These are phyloP conservation scores for Ophion obscuratus DNA, from an alignment of 2,888 invertebrate species.

Conservation along the genomic window DNA sequence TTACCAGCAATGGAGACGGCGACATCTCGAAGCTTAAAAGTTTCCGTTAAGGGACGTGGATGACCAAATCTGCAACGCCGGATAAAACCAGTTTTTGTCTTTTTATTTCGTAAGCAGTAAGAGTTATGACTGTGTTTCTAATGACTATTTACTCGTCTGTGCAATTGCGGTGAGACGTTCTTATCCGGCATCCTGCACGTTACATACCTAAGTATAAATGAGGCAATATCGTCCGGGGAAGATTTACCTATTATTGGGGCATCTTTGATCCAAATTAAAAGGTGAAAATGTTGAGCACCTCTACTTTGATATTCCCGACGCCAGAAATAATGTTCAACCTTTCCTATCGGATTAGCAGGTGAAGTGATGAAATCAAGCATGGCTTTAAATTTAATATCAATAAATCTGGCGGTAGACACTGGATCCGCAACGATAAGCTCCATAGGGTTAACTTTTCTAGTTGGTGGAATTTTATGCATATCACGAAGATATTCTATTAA, in stretches of 20 bases:
- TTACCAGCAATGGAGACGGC: constrained; percentile 72
- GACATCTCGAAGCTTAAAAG: constrained; percentile 69
- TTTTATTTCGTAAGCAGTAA: constrained; percentile 21
- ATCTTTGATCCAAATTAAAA: constrained; percentile 54
- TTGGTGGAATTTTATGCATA: constrained; percentile 64
- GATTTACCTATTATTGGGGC: constrained; percentile 69
- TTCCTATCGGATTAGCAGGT: constrained; percentile 69
- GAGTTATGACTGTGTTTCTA: neutral
- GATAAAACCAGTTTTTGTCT: constrained; percentile 9
- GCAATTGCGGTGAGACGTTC: constrained; percentile 63
- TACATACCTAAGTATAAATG: constrained; percentile 68
- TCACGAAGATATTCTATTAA: constrained; percentile 70
- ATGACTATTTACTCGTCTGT: constrained; percentile 55
- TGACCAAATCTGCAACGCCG: constrained; percentile 71
- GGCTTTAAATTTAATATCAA: constrained; percentile 75
- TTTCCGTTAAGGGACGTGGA: constrained; percentile 69
- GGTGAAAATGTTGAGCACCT: constrained; percentile 68
- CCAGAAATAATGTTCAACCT: constrained; percentile 69
- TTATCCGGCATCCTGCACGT: constrained; percentile 68
- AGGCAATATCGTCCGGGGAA: constrained; percentile 67
- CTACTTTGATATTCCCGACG: constrained; percentile 70
- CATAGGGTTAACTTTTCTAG: constrained; percentile 61
- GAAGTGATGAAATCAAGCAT: constrained; percentile 74
- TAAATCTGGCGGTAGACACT: constrained; percentile 76
- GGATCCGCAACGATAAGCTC: constrained; percentile 76